Conservation (phyloP, 2,113 vertebrate species). For the Lontra canadensis region DNA sequence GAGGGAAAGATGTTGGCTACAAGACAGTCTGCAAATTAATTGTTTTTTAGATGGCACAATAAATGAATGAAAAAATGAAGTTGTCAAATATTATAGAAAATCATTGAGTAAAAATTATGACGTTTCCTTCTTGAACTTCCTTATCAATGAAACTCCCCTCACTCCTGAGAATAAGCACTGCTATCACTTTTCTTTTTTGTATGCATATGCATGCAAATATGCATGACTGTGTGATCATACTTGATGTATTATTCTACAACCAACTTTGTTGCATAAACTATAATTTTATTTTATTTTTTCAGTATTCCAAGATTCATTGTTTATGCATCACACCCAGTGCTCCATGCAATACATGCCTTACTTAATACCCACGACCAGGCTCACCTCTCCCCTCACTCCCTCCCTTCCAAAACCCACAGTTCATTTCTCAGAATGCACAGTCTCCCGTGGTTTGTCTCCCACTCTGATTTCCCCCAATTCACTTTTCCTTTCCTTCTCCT, state of each 20-base stretch:
- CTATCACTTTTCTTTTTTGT: not conserved
- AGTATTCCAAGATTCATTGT: no score
- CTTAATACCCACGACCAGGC: no score
- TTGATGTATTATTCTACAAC: not conserved
- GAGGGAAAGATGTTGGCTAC: not conserved
- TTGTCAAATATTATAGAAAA: not conserved
- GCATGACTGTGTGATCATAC: not conserved
- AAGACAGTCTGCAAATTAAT: not conserved
- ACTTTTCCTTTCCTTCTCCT: no score
- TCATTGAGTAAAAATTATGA: not conserved
- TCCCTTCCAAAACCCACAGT: no score
- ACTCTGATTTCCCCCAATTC: no score
- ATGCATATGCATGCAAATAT: not conserved
- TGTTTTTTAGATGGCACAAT: not conserved
- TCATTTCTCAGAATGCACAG: no score
- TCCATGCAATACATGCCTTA: no score
- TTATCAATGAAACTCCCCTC: not conserved
- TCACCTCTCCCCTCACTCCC: no score
- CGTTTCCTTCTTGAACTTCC: not conserved
- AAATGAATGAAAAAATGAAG: not conserved
- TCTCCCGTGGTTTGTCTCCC: no score
- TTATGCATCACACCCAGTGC: no score
- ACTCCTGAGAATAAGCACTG: not conserved
- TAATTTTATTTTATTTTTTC: no score
- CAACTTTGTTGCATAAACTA: not conserved